phyloP scores from a whole-genome alignment of 2,888 invertebrate species.

The Drosophila limbata region DNA sequence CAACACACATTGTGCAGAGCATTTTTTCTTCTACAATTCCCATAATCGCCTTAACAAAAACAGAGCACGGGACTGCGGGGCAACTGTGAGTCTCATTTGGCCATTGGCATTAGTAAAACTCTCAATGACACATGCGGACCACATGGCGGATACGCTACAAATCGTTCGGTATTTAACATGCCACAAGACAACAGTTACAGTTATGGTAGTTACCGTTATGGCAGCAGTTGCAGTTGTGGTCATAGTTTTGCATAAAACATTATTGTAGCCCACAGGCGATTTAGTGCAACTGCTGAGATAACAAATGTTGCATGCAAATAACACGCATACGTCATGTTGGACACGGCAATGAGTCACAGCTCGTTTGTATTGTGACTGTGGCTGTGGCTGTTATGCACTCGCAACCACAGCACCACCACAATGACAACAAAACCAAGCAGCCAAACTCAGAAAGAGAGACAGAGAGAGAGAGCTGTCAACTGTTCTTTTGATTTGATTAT shows the following conservation, averaged over 20 bases:
- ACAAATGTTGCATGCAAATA: conserved; percentile 50
- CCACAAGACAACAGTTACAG: conserved; percentile 25
- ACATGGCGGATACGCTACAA: conserved; percentile 37
- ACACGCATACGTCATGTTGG: conserved; percentile 68
- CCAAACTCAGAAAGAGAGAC: conserved; percentile 2
- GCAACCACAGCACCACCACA: conserved; percentile 16
- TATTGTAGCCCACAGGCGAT: conserved; percentile 29
- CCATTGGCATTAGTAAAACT: conserved; percentile 6
- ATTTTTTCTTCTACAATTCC: conserved; percentile 46
- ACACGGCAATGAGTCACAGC: conserved; percentile 44
- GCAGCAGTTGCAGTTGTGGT: background rate
- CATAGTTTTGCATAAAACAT: conserved; percentile 9
- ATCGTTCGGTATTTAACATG: conserved; percentile 64
- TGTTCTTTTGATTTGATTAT: conserved; percentile 62
- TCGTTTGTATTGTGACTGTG: conserved; percentile 15
- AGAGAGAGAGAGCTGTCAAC: conserved; percentile 3
- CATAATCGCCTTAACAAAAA: conserved; percentile 57
- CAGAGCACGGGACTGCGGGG: background rate
- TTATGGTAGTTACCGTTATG: conserved; percentile 12
- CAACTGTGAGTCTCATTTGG: conserved; percentile 5
- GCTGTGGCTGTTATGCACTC: conserved; percentile 11
- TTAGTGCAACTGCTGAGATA: conserved; percentile 57
- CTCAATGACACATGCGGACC: conserved; percentile 39
- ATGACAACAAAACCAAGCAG: conserved; percentile 34
- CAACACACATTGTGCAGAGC: conserved; percentile 3